phyloP scores from a whole-genome alignment of 2,888 invertebrate genomes.

The Ormyrus rosae region DNA sequence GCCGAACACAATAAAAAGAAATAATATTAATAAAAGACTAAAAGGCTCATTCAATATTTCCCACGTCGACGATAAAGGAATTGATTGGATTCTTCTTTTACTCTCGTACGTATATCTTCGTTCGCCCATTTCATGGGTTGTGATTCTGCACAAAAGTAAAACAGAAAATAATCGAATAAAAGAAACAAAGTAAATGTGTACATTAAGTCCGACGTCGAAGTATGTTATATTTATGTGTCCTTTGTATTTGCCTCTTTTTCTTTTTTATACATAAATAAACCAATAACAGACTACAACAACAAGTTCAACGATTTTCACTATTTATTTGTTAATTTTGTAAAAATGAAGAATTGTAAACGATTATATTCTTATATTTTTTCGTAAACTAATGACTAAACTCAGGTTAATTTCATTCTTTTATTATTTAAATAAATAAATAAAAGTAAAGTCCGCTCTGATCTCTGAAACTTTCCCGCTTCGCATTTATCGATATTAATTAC shows the following conservation, averaged over 20 bases:
- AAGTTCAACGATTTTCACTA: no score
- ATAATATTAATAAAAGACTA: slow-evolving; percentile 31
- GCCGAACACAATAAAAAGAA: slow-evolving; percentile 42
- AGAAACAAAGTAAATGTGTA: slow-evolving; percentile 7
- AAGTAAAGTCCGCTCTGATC: slow-evolving; percentile 14
- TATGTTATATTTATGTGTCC: not conserved
- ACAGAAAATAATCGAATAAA: not conserved
- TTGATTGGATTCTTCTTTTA: slow-evolving; percentile 29
- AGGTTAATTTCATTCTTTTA: not conserved
- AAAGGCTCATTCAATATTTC: slow-evolving; percentile 6
- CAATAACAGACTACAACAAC: no score
- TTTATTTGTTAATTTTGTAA: no score
- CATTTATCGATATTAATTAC: not conserved
- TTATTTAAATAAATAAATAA: slow-evolving; percentile 16
- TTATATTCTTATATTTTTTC: not conserved
- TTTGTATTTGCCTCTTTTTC: slow-evolving; percentile 2
- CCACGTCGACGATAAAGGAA: slow-evolving; percentile 22
- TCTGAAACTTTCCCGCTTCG: slow-evolving; percentile 19
- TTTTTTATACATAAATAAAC: slow-evolving; percentile 5
- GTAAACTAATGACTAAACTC: not conserved
- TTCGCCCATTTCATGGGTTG: slow-evolving; percentile 34
- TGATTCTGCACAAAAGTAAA: slow-evolving; percentile 49
- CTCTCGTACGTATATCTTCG: slow-evolving; percentile 16
- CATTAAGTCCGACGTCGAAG: slow-evolving; percentile 7
- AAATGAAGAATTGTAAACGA: slow-evolving; percentile 3